Conservation (phyloP, 37 sponge, comb jelly and placozoan genomes). For the Spongilla lacustris region DNA sequence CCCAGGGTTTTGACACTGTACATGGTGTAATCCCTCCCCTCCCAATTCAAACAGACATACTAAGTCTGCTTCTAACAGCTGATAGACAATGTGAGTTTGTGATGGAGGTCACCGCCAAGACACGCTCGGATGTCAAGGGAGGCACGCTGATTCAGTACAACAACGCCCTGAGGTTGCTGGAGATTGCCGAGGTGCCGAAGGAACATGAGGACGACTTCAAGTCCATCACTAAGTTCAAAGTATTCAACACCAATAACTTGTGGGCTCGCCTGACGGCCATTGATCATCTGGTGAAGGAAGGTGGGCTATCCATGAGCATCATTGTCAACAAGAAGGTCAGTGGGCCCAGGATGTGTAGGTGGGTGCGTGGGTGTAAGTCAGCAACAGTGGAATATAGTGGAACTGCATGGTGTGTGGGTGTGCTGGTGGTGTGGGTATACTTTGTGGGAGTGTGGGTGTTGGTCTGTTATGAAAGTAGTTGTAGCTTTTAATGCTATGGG, state of each 20-base stretch:
- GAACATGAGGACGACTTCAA: constrained; percentile 93
- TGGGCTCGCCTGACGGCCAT: constrained; percentile 87
- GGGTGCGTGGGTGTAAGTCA: no score
- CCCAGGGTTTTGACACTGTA: no score
- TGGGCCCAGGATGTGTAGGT: neutral
- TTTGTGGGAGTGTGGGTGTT: no score
- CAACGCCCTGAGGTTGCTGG: constrained; percentile 79
- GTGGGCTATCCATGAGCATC: constrained; percentile 72
- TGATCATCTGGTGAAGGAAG: constrained; percentile 52
- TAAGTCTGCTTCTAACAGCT: constrained; percentile 66
- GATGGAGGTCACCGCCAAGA: constrained; percentile 98
- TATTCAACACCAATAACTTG: constrained; percentile 98
- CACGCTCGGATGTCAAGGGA: constrained; percentile 96
- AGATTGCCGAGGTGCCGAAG: constrained; percentile 86
- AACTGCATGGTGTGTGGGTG: no score
- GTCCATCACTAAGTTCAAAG: constrained; percentile 91
- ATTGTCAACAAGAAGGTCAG: constrained; percentile 92
- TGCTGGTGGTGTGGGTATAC: no score
- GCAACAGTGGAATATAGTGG: no score
- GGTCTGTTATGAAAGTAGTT: no score
- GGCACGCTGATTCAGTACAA: constrained; percentile 93
- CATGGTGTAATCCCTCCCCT: neutral
- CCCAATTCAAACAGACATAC: constrained; percentile 65
- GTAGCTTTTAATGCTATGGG: no score
- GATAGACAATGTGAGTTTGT: constrained; percentile 77